Percentiles rank a stretch among this genome's conserved stretches.
These are phyloP conservation scores for Lepisosteus osseus DNA, from an alignment of 2,113 vertebrate species.

Conservation along the genomic window DNA sequence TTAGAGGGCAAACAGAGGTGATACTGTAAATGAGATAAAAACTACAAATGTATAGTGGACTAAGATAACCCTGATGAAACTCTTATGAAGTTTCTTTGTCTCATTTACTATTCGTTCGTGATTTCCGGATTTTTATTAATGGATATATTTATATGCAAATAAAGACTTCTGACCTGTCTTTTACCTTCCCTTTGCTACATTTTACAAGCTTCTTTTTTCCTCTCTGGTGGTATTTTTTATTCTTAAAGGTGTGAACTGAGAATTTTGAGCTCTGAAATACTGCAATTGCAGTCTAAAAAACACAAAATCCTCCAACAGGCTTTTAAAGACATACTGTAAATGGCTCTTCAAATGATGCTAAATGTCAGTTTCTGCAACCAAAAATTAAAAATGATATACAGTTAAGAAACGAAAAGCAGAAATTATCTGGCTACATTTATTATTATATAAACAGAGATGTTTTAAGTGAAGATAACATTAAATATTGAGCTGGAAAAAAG, in stretches of 20 bases:
- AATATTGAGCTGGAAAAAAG: conserved; percentile 65
- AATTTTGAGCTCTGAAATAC: no score
- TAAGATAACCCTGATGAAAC: conserved; percentile 84
- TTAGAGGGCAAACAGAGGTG: conserved; percentile 25
- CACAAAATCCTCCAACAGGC: no score
- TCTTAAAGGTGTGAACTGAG: no score
- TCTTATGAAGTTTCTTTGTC: conserved; percentile 49
- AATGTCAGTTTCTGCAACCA: background rate
- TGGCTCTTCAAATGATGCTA: background rate
- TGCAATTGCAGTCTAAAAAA: no score
- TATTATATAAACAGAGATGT: conserved; percentile 68
- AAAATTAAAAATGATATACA: conserved; percentile 37
- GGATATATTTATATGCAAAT: no score
- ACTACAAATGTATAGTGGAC: conserved; percentile 76
- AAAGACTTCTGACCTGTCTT: no score
- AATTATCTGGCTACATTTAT: conserved; percentile 65
- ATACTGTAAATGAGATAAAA: conserved; percentile 84
- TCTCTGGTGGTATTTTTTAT: no score
- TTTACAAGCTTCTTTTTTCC: no score
- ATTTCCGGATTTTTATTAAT: conserved; percentile 13
- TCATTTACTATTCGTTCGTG: conserved; percentile 44
- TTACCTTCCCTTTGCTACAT: no score
- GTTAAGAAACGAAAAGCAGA: conserved; percentile 43
- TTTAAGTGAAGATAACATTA: conserved; percentile 74
- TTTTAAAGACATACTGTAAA: no score